Evolutionary conservation across 2,888 invertebrate genomes (phyloP), one percentile per base, ranked within the genome.

Genomic region (Pseudolycoriella hygida): DNA sequence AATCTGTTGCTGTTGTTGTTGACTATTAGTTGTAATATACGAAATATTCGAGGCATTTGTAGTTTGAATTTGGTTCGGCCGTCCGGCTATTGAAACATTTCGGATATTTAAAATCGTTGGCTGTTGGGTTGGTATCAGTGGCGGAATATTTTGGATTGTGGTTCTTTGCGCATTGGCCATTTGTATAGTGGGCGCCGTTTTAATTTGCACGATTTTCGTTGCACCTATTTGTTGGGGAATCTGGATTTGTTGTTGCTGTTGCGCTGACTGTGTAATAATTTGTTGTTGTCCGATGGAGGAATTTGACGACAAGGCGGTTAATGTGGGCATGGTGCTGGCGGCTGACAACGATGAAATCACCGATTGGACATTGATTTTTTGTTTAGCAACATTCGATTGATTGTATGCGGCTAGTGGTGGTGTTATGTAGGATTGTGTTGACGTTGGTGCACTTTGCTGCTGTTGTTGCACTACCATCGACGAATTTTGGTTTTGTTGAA

Each of bases 101-200:
- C 64, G 64, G 39, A 65, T 60, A 48, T 64, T 64, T 4, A 64
- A 54, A 15, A 55, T 50, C 17, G 58, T 56, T 17, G 58, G 55
- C 44, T 54, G 54, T 45, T 62, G 64, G 1, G 64, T 61, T 8
- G 64, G 58, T 45, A 65, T 60, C 40, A 65, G 48, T 1, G 65
- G 65, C 12, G 66, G 66, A 54, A 63, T 63, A 25, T 51, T 54
- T 51, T 54, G 54, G 45, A 56, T 53, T 31, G 57, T 42, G 30
- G 42, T 40, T 14, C 40, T 5, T 40, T 34, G 42, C 19, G 42
- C 47, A 41, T 50, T 57, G 6, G 61, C 58, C 25, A 52, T 50
- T 38, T 61, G 56, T 10, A 62, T 59, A n/a, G 59, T 52, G 3
- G 63, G 60, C 8, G 63, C 57, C n/a, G 62, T 64, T 52, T 66